Evolutionary conservation across 2,888 invertebrate genomes (phyloP).

Genomic region (Bruchidius siliquastri): DNA sequence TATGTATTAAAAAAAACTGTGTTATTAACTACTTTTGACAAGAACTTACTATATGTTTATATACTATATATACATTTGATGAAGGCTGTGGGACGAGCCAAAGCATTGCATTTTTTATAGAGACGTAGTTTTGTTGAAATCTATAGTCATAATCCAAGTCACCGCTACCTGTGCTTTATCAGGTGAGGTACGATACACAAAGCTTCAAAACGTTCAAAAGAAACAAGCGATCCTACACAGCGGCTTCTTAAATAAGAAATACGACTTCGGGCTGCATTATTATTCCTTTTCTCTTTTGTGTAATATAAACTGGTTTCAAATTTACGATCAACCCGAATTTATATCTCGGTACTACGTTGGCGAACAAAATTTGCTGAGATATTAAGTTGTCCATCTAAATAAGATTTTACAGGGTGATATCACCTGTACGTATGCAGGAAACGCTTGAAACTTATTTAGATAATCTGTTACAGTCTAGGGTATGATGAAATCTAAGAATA

Average conservation of each 20-base stretch:
- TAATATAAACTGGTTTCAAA: neutral
- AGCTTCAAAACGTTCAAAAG: neutral
- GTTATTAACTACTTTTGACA: no score
- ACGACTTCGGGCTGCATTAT: neutral
- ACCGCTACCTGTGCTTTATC: neutral
- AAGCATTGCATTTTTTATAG: no score
- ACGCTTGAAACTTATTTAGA: no score
- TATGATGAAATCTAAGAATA: no score
- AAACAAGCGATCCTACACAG: neutral
- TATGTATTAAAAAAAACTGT: no score
- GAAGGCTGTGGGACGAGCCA: no score
- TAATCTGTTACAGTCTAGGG: no score
- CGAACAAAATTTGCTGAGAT: neutral
- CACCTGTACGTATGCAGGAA: neutral
- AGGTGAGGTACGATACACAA: neutral
- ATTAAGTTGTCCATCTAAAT: neutral
- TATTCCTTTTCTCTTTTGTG: neutral
- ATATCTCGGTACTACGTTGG: neutral
- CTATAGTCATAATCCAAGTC: no score
- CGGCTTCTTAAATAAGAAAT: neutral
- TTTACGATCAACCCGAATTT: neutral
- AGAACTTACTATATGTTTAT: no score
- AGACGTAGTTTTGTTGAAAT: no score
- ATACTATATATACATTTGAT: no score
- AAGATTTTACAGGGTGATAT: neutral